Evolutionary conservation across 2,797 vertebrate genomes (phyloP).

Genomic region (Hephaestus fuliginosus): DNA sequence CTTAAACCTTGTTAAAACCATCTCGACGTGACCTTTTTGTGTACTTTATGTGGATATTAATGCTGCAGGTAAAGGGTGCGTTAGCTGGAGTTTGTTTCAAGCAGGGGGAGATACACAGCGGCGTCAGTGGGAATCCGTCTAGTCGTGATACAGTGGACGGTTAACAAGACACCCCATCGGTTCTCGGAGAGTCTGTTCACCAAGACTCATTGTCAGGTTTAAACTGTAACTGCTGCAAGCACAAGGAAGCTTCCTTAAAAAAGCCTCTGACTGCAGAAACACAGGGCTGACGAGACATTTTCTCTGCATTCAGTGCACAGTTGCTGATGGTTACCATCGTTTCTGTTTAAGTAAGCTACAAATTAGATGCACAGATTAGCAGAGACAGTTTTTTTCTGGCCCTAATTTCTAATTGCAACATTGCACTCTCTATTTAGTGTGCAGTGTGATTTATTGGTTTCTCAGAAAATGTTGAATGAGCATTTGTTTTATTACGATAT

Average conservation of each 20-base stretch:
- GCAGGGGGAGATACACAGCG: background rate
- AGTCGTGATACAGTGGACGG: conserved; percentile 20
- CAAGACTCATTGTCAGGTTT: conserved; percentile 32
- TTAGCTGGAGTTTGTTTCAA: conserved; percentile 16
- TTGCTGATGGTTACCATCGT: conserved; percentile 35
- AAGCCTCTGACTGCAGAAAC: conserved; percentile 33
- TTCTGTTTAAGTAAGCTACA: conserved; percentile 33
- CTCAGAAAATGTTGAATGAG: background rate
- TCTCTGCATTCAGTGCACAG: conserved; percentile 17
- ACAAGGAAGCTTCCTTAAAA: conserved; percentile 20
- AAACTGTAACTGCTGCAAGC: conserved; percentile 21
- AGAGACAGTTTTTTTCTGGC: background rate
- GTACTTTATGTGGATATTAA: conserved; percentile 22
- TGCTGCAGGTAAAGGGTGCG: background rate
- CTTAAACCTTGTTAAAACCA: conserved; percentile 43
- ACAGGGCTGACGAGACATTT: conserved; percentile 13
- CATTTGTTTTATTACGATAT: background rate
- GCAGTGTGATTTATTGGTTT: conserved; percentile 3
- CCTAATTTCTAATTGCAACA: conserved; percentile 12
- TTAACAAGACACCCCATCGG: conserved; percentile 25
- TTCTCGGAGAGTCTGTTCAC: conserved; percentile 26
- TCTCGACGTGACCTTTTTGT: conserved; percentile 31
- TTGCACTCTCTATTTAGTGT: background rate
- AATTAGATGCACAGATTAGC: conserved; percentile 17
- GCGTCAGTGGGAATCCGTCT: conserved; percentile 32